Conservation (phyloP, 2,888 invertebrate genomes). For the Melangyna quadrimaculata region DNA sequence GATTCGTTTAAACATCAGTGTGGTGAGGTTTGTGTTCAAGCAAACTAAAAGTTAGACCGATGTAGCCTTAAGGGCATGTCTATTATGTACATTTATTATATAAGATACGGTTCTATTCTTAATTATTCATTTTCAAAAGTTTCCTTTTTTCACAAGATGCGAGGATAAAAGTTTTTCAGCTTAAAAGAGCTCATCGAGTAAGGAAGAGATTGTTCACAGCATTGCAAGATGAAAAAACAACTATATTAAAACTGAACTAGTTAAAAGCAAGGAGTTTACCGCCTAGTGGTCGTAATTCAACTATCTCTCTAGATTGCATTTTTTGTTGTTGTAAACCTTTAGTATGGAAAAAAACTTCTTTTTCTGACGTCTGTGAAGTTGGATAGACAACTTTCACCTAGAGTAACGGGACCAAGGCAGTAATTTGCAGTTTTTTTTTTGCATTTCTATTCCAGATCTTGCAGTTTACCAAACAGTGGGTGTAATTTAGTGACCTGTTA, state of each 20-base stretch:
- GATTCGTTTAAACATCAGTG: not conserved
- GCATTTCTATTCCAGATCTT: too few relatives aligned
- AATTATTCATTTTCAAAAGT: slow-evolving; percentile 63
- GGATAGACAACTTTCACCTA: too few relatives aligned
- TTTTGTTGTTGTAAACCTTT: too few relatives aligned
- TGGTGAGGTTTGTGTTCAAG: not conserved
- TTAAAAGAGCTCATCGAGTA: slow-evolving; percentile 12
- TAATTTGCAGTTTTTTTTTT: too few relatives aligned
- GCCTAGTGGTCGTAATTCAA: not conserved
- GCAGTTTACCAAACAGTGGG: too few relatives aligned
- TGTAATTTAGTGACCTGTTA: too few relatives aligned
- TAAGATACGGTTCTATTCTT: not conserved
- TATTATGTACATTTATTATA: not conserved
- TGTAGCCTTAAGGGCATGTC: not conserved
- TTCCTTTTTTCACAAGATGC: slow-evolving; percentile 34
- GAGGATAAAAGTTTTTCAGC: slow-evolving; percentile 30
- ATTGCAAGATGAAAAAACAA: not conserved
- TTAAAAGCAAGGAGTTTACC: too few relatives aligned
- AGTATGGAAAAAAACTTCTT: too few relatives aligned
- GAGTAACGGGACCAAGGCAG: too few relatives aligned
- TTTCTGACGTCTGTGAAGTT: too few relatives aligned
- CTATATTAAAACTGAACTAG: too few relatives aligned
- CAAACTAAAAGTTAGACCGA: slow-evolving; percentile 45
- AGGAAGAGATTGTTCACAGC: not conserved
- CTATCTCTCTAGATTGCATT: too few relatives aligned